These are phyloP conservation scores for Acanthococcus lagerstroemiae DNA, from an alignment of 2,888 invertebrate genomes.

Conservation along the genomic window DNA sequence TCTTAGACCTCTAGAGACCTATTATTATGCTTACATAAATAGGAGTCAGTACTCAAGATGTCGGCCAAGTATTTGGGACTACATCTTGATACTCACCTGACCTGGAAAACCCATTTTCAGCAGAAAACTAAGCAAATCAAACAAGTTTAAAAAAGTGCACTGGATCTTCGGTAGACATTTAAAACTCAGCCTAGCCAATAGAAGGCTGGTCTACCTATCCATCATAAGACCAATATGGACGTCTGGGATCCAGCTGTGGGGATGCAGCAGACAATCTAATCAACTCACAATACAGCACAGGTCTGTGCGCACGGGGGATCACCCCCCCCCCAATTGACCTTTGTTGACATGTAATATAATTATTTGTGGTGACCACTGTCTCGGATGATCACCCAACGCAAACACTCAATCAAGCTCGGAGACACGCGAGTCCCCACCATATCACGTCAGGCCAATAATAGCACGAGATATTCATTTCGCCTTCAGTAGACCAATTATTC, in stretches of 20 bases:
- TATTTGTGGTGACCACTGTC: no score
- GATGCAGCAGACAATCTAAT: not conserved
- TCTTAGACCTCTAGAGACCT: not conserved
- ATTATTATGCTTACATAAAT: not conserved
- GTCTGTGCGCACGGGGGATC: no score
- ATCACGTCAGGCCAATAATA: no score
- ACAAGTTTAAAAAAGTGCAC: not conserved
- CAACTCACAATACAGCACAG: not conserved
- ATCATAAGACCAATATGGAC: not conserved
- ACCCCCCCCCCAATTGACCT: no score
- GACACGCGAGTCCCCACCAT: no score
- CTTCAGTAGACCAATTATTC: no score
- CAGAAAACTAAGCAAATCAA: not conserved
- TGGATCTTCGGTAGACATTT: not conserved
- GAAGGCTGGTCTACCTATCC: no score
- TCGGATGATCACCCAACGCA: no score
- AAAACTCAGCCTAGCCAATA: not conserved
- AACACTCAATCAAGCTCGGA: no score
- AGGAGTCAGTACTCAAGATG: not conserved
- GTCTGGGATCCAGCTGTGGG: not conserved
- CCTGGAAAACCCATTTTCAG: not conserved
- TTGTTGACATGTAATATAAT: no score
- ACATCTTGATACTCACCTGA: not conserved
- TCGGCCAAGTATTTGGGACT: not conserved
- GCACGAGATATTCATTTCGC: no score